Base-by-base conservation (phyloP, 2,888 invertebrate genomes). In the Pheosia gnoma region DNA sequence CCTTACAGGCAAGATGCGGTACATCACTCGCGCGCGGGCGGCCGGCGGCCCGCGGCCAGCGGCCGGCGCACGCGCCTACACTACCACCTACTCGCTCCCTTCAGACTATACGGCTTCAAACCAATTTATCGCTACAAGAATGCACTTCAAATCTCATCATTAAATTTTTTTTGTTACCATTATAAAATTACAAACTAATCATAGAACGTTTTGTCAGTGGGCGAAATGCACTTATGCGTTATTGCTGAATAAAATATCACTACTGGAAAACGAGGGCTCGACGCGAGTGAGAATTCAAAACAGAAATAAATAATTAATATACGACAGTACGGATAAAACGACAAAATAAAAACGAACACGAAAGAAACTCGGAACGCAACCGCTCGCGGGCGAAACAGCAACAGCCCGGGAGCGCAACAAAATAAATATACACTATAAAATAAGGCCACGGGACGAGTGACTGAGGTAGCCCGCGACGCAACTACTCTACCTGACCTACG, bases 211-310 rank as follows among this genome's bases (percentile, higher is more conserved):
- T 72, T 68, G 70, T 71, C 68, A 77, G 69, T 69, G 74, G 75
- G 86, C 88, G 89, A 93, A 93, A 93, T 93, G 93, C 93, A 91
- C 90, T 89, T 88, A 86, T 79, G 83, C 82, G 84, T 92, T 93
- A 94, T 94, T 93, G 93, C 93, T 93, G 89, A 86, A 88, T 90
- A 88, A 90, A 93, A 94, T 94, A 94, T 94, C 94, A 94, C 94
- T 92, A 91, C 85, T 91, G 91, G 90, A 92, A 92, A 91, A 91
- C 90, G 87, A 90, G 87, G 86, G 90, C 88, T 89, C 88, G 81
- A 82, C 82, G 83, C 85, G 87, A 85, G 85, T 86, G 89, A 90
- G 86, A 89, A 87, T 90, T 89, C 82, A 81, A 87, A 88, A 89
- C 85, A 85, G 83, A 91, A 91, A 79, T 92, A 92, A 93, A 91